Evolutionary conservation across 2,113 vertebrate species (phyloP), one percentile per base, ranked within the genome.

Genomic region (Corythoichthys haematopterus): DNA sequence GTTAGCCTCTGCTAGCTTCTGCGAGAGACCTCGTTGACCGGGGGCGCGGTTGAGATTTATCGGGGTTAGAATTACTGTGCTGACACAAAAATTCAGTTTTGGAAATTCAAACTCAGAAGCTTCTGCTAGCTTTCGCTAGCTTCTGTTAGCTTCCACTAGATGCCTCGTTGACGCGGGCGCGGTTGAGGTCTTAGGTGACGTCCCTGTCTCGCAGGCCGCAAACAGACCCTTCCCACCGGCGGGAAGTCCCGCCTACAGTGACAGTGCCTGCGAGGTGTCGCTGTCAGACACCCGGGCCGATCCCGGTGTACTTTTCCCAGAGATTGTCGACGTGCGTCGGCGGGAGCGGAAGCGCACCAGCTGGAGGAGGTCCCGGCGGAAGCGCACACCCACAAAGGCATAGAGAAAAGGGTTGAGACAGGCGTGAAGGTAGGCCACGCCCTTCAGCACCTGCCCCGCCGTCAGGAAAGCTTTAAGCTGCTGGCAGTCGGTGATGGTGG

Each of bases 361-460:
- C 38, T 74, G 88, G 13, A 78, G 0, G 2, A 97, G 52, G 0
- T 93, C 94, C 0, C 12, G 84, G 43, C 93, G 90, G 85, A 95
- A 97, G 0, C 92, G 87, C 7, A 90, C 88, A 0, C 95, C 96
- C 1, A 95, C 90, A 0, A 98, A 96, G 15, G 87, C 94, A 0
- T 96, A 97, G 48, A 98, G 90, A 66, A 96, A 87, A 0, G 95
- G 95, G 78, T 97, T 97, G 74, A 97, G 89, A 82, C 94, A 94
- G 60, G 93, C 92, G 75, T 97, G 96, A 64, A 89, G 57, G 77
- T 95, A 97, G 40, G 95, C 95, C 0, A 96, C 33, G 36, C 88
- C 88, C 77, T 94, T 93, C 38, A 94, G 87, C 60, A 95, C 78
- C 81, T 95, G 93, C n/a, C 87, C 76, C 2, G 64, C 75, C 0